phyloP scores from a whole-genome alignment of 2,113 vertebrate species.

The Etia nguti region DNA sequence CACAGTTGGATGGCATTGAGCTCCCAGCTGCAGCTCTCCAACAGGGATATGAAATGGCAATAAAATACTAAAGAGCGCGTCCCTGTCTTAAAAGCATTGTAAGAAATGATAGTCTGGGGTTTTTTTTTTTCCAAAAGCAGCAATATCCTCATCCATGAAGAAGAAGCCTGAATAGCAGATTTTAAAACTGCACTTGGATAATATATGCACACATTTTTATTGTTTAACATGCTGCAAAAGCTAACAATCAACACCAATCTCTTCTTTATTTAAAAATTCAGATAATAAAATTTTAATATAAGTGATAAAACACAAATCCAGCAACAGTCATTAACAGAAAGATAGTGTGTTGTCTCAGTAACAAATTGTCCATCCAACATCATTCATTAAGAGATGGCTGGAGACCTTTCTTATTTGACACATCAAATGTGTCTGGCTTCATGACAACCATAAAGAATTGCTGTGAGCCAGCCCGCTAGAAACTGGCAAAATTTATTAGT shows the following conservation, averaged over 20 bases:
- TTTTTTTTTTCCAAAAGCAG: not conserved
- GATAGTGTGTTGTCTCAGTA: not conserved
- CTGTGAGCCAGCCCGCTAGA: constrained; percentile 61
- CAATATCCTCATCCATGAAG: not conserved
- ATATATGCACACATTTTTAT: not conserved
- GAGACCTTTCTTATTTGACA: constrained; percentile 61
- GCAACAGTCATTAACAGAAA: not conserved
- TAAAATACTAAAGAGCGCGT: not conserved
- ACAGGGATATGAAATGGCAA: not conserved
- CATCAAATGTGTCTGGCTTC: constrained; percentile 65
- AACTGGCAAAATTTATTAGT: constrained; percentile 77
- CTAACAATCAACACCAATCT: not conserved
- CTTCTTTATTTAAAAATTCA: not conserved
- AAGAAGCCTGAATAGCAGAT: not conserved
- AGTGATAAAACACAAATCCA: not conserved
- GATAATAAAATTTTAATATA: not conserved
- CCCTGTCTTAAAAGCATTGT: not conserved
- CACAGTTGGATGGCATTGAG: not conserved
- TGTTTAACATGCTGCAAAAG: not conserved
- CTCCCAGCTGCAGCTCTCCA: not conserved
- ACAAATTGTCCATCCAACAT: constrained; percentile 54
- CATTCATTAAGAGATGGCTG: constrained; percentile 63
- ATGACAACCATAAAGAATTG: constrained; percentile 76
- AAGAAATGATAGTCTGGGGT: not conserved
- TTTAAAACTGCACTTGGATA: not conserved